Evolutionary conservation across 2,113 vertebrate genomes (phyloP), one percentile per base, ranked within the genome.

Genomic region (Oncorhynchus tshawytscha): DNA sequence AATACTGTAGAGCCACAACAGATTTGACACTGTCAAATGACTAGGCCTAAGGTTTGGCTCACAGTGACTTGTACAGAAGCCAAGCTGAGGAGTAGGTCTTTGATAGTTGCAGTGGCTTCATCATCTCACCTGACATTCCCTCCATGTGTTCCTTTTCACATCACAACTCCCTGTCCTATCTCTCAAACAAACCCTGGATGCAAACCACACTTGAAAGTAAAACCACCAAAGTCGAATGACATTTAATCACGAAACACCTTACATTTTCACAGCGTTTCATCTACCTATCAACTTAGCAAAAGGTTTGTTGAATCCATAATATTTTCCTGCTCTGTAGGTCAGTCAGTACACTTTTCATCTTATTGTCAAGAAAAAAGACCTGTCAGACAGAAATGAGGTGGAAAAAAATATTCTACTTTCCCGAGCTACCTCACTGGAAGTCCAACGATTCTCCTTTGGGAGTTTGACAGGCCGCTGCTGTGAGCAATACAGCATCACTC

Each of bases 381-480:
- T 74, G 77, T 73, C 80, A 80, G 73, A 73, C 13, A 77, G 79
- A 80, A 57, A 82, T 22, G 62, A 76, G 49, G 73, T 78, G 72
- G 72, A 72, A 85, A 89, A 90, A 90, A 90, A 90, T 82, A 90
- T 88, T 91, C 84, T 83, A 91, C 82, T 87, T 85, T 86, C 78
- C 79, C 78, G 80, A 87, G 83, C 75, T 84, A 78, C 84, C 90
- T 91, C 80, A 81, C 85, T 86, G 78, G 80, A 87, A 87, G 86
- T 85, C 86, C 84, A 77, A 88, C 83, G 90, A 90, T 91, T 92
- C 88, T 93, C 90, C 92, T 93, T 92, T 91, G 84, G 84, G 82
- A 75, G 85, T 84, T 45, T 90, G 90, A 94, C 88, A 90, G 90
- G 84, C 82, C 76, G 86, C 85, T 88, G 82, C 76, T 86, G 81